Evolutionary conservation across 2,797 vertebrate genomes (phyloP), one percentile per base, ranked within the genome.

Genomic region (Jordanella pulchra): DNA sequence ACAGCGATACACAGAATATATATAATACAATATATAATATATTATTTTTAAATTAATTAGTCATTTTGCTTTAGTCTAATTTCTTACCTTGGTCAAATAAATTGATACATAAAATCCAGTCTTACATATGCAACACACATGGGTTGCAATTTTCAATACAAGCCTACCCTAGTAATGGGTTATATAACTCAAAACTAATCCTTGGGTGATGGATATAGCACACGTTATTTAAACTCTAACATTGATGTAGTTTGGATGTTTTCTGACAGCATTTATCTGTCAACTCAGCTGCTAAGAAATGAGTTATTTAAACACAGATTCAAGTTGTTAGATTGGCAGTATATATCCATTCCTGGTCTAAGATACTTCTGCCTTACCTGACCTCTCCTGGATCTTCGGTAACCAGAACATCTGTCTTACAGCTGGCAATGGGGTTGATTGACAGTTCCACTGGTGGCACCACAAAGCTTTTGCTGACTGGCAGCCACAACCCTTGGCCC

Each of bases 381-480:
- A 99, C 95, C 84, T 99, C 97, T 42, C 97, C 97, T 4, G 98
- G 97, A 87, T 99, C 98, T 90, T 99, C 98, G 0, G 96, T 99
- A 79, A 99, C 98, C 72, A 99, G 89, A 66, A 99, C 97, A 27
- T 99, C 98, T 0, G 98, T 99, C 94, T 99, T 99, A 85, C 98
- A 99, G 93, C 97, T 99, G 90, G 98, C 98, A 21, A 99, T 94
- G 5, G 98, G 98, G 86, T 97, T 99, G 94, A 99, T 98, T 50
- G 97, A 99, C 90, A 99, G 95, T 75, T 99, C 97, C 90, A 99
- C 95, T 0, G 98, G 98, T 0, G 98, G 97, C 47, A 99, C 97
- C 87, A 99, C 98, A 0, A 99, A 99, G 90, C 96, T 99, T 92
- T 99, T 99, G 90, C 97, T 99, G 92, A 99, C 97, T 0, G 98